Conservation (phyloP, 2,113 vertebrate species). For the Labeo rohita region DNA sequence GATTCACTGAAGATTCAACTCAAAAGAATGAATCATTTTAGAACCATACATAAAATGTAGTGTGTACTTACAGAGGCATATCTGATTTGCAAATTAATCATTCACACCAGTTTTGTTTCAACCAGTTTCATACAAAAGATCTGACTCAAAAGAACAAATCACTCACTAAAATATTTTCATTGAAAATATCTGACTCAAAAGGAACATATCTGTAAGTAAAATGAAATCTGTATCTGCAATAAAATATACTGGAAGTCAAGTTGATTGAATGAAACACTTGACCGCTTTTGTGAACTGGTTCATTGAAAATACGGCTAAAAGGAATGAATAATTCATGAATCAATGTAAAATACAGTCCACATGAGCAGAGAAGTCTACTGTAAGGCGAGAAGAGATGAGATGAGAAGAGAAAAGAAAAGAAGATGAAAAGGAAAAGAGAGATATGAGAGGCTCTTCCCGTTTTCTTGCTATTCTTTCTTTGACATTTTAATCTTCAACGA, state of each 20-base stretch:
- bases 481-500: constrained; percentile 58
- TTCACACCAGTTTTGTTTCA: neutral
- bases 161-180: neutral
- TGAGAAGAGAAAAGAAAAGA: neutral
- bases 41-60: neutral
- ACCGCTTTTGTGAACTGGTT: neutral
- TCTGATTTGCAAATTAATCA: neutral
- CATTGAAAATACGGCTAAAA: neutral
- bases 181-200: neutral
- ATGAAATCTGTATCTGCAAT: neutral
- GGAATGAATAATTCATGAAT: neutral
- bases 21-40: neutral
- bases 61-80: neutral
- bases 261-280: neutral
- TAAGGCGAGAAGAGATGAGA: neutral
- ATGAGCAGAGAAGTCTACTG: neutral
- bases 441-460: neutral
- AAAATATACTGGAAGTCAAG: neutral
- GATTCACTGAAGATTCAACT: neutral
- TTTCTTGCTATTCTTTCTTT: constrained; percentile 43
- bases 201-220: neutral
- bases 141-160: neutral
- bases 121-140: neutral
- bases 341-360: neutral
- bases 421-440: constrained; percentile 1